Base-by-base conservation (phyloP, 2,113 vertebrate species). In the Centropus unirufus region DNA sequence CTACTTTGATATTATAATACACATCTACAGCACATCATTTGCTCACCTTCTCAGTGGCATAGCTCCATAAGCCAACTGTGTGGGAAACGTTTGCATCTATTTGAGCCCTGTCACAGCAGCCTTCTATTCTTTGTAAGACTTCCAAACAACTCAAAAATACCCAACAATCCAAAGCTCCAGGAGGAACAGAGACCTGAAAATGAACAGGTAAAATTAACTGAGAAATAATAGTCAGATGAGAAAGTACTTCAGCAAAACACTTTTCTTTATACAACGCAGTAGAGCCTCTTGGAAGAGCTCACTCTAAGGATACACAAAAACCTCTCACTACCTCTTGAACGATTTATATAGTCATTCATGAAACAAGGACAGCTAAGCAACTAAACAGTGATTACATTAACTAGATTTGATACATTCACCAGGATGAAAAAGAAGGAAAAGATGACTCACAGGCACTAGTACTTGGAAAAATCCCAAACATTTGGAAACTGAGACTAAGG, bases 101-200 rank as follows among this genome's bases (percentile, higher is more conserved):
- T 88, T 99, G 99, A 12, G 97, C 97, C 54, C 98, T 98, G 68
- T 99, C 99, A 59, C 99, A 99, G 93, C 99, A 99, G 74, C 99
- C 98, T 93, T 99, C 99, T 69, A 99, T 99, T 94, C 99, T 98
- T 97, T 99, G 99, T 80, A 99, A 96, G 91, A 99, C 99, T 97
- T 99, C 99, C 97, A 99, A 95, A 79, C 99, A 99, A 96, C 99
- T 99, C 95, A 99, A 98, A 83, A 99, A 99, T 54, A 99, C 99
- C 99, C 99, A 99, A 93, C 99, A 99, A 97, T 99, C 99, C 95
- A 99, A 97, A 6, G 99, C 99, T 15, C 99, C 99, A 5, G 98
- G 98, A 15, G 99, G 97, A 39, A 99, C 98, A 0, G 98, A 98
- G 34, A 99, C 99, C 99, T 99, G 83, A 69, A 90, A 46, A 82